Conservation (phyloP, 1,140 invertebrate genomes). For the Cyrtorhinus lividipennis region DNA sequence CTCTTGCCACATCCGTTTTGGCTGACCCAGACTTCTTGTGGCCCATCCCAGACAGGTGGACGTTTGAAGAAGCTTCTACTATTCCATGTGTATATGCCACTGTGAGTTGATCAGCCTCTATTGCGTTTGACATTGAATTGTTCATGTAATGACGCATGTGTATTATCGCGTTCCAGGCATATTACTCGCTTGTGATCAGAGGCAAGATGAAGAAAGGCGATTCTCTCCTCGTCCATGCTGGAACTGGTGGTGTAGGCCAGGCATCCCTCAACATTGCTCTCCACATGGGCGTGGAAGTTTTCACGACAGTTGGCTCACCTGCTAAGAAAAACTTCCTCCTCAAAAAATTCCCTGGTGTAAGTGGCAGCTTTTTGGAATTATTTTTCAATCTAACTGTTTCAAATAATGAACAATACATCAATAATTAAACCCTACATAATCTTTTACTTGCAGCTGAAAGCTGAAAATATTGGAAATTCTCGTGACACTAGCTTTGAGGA, state of each 20-base stretch:
- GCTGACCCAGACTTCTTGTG: constrained; percentile 76
- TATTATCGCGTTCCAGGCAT: too few relatives aligned
- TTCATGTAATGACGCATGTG: too few relatives aligned
- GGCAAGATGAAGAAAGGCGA: constrained; percentile 72
- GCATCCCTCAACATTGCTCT: constrained; percentile 87
- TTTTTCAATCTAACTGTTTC: too few relatives aligned
- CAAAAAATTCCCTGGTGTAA: too few relatives aligned
- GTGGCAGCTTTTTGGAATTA: too few relatives aligned
- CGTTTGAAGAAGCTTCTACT: constrained; percentile 78
- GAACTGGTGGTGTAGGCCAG: constrained; percentile 89
- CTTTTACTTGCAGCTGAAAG: constrained; percentile 45
- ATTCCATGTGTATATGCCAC: constrained; percentile 91
- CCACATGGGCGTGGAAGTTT: constrained; percentile 62
- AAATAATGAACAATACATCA: too few relatives aligned
- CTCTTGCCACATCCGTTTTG: constrained; percentile 74
- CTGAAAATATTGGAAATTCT: constrained; percentile 79
- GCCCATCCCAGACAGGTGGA: constrained; percentile 79
- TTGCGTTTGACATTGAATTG: too few relatives aligned
- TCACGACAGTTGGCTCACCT: constrained; percentile 71
- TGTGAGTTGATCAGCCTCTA: too few relatives aligned
- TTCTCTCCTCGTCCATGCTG: constrained; percentile 82
- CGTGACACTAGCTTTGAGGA: constrained; percentile 84
- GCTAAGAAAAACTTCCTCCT: constrained; percentile 81
- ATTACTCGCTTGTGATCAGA: constrained; percentile 77
- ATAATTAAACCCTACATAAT: too few relatives aligned